Base-by-base conservation (phyloP, 2,888 invertebrate species). In the Calameuta filiformis region DNA sequence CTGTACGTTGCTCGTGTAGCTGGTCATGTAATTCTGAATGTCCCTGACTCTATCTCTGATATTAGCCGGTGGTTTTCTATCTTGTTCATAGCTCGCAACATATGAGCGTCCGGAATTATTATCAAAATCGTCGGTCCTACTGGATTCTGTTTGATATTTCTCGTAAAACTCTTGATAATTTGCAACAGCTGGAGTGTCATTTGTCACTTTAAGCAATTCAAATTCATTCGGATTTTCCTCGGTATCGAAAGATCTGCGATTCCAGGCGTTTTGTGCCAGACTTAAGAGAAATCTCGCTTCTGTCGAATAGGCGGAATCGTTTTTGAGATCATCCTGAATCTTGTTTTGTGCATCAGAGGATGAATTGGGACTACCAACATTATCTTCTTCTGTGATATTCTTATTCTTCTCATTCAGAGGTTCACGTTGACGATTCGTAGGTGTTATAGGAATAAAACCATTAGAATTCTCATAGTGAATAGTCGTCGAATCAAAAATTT, bases 141-240 rank as follows among this genome's bases (percentile, higher is more conserved):
- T 31, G 12, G 71, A 33, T 23, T 12, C 34, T 6, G 40, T 79
- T 35, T 83, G 82, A 2, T 86, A 69, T 33, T 88, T 87, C 12
- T 89, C 87, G 76, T 89, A 90, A 75, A 89, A 89, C 11, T 89
- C 85, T 12, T 87, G 85, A 56, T 91, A 91, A 83, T 89, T 89
- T 11, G 91, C 91, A 1, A 91, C 84, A 3, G 87, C 85, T 0
- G 91, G 90, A 0, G 91, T 91, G 56, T 89, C 83, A 73, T 91
- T 90, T 23, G 81, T 88, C 33, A 91, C 89, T 81, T 90, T 91
- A 3, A 91, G 84, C 37, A 91, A 76, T 77, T 91, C 91, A 77
- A 91, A 90, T 30, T 89, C 89, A 79, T 88, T 89, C 35, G 83
- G 86, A 3, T 79, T 82, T 3, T 84, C 85, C 68, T 86, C 86